Evolutionary conservation across 2,113 vertebrate species (phyloP), one percentile per base, ranked within the genome.

Genomic region (Fregetta grallaria): DNA sequence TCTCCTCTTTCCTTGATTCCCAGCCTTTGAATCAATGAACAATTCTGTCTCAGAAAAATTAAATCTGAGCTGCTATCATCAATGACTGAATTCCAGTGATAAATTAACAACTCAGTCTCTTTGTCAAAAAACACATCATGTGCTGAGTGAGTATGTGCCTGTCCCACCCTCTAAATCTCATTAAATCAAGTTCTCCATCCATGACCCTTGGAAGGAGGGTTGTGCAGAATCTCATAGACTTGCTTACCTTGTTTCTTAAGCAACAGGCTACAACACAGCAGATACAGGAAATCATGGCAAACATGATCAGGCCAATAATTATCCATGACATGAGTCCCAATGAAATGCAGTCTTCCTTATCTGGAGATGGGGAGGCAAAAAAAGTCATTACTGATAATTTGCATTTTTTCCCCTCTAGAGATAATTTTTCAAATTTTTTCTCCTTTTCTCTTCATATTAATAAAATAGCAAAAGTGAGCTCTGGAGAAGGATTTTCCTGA

Each of bases 181-280:
- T 71, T 71, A 84, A 94, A 86, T 74, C 47, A 90, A 91, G 44
- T 44, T 86, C 20, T 29, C 16, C 3, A 45, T 22, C 66, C 27
- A 66, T 26, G 47, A 56, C 56, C 38, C 70, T 91, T 47, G 40
- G 42, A 55, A 62, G 36, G 44, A 83, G 4, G 5, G 8, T 42
- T 75, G n/a, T 82, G 49, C 45, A 81, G 75, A 71, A 80, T 77
- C 44, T 86, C 36, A 17, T 23, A 36, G 22, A 55, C 38, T 65
- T 59, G 19, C 96, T 97, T 83, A 98, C 98, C 98, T 95, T 98
- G 76, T 89, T 97, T 87, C 88, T 96, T 88, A 98, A 56, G 94
- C 90, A 96, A 78, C 86, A 97, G 29, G 49, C 62, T 81, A 91
- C 38, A 22, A 84, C 25, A 59, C 86, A 98, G 79, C 88, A 96